Base-by-base conservation (phyloP, 2,888 invertebrate species). In the Dryobota labecula region DNA sequence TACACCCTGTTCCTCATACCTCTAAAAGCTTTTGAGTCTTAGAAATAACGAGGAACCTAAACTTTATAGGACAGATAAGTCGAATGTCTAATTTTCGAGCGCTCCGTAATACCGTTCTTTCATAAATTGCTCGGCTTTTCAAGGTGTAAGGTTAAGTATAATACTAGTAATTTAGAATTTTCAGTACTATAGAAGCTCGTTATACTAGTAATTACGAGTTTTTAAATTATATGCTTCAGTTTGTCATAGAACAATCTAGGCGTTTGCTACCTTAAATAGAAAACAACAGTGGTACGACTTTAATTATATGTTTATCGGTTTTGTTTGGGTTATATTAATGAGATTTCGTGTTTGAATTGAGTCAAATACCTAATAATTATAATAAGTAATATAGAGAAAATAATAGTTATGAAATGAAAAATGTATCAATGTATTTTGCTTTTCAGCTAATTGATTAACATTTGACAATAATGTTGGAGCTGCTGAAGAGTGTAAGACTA, bases 11-110 rank as follows among this genome's bases (percentile, higher is more conserved):
- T n/a, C n/a, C n/a, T n/a, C n/a, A n/a, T n/a, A n/a, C n/a, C n/a
- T n/a, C n/a, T n/a, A n/a, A n/a, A n/a, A n/a, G n/a, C 84, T 73
- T 72, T 73, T 67, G 66, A 82, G 64, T 54, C 70, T 75, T 67
- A 69, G 77, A 74, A 73, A 72, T 57, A 60, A 30, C 27, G 62
- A 53, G 53, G 27, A 70, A 61, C 45, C 60, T 58, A 45, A 77
- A 73, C 74, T 72, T 78, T 65, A 65, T 81, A 36, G 58, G 36
- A 43, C 56, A 79, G 70, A 78, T 73, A 73, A 72, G 60, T 81
- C 58, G 60, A 65, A 60, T 70, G 64, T 72, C 73, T 71, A 70
- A 80, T 83, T 74, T 64, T 70, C 54, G 9, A 66, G 71, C 57
- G 43, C 65, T 72, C 57, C 56, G 13, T 63, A 65, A 70, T 72